These are phyloP conservation scores for Siniperca scherzeri DNA, from an alignment of 2,797 vertebrate species.

Conservation along the genomic window DNA sequence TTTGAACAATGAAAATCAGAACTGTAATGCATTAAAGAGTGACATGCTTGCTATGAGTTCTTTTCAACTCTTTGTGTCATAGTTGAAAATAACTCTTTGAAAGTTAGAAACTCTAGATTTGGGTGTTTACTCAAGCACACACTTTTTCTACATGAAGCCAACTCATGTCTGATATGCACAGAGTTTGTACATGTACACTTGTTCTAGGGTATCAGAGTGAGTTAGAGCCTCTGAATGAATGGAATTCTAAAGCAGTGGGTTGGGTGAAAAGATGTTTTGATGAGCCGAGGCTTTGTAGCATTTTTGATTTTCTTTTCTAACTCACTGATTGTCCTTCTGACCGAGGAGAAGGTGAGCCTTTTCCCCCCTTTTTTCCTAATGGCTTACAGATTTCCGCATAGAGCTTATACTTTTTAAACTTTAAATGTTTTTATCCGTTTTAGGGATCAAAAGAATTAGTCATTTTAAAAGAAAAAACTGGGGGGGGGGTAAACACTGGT, in stretches of 20 bases:
- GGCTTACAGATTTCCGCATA: neutral
- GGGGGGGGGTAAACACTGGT: too few species aligned
- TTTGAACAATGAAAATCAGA: slow-evolving; percentile 24
- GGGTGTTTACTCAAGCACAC: neutral
- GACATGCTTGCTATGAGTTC: neutral
- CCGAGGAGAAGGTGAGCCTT: neutral
- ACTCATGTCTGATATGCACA: neutral
- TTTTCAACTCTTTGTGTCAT: slow-evolving; percentile 16
- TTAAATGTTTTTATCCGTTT: neutral
- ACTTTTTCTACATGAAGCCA: neutral
- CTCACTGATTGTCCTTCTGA: slow-evolving; percentile 6
- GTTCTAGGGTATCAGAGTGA: neutral
- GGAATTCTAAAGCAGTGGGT: slow-evolving; percentile 11
- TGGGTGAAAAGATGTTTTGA: slow-evolving; percentile 27
- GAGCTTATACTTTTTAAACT: neutral
- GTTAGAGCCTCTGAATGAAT: slow-evolving; percentile 4
- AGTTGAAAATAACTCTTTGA: slow-evolving; percentile 7
- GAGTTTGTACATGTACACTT: slow-evolving; percentile 1
- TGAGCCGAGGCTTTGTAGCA: slow-evolving; percentile 5
- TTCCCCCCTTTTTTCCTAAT: neutral
- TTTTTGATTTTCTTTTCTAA: slow-evolving; percentile 15
- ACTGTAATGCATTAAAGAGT: neutral
- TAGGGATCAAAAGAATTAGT: neutral
- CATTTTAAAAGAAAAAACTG: neutral
- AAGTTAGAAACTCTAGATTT: slow-evolving; percentile 20